A percentile compares a stretch with the other conserved stretches of the same genome.
Conservation (phyloP, 1,140 invertebrate species). For the Popillia japonica region DNA sequence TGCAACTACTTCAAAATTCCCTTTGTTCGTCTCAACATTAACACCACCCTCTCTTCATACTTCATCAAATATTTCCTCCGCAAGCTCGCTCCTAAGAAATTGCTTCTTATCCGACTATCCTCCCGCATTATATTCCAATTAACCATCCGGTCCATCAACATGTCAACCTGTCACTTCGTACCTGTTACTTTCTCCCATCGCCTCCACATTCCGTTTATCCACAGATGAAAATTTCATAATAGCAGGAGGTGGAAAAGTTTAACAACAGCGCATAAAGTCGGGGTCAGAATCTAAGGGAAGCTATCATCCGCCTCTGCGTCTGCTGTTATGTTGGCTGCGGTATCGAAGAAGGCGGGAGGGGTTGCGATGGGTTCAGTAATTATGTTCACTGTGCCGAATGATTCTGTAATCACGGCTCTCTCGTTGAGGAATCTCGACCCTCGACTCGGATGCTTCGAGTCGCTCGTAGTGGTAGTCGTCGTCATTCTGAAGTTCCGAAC, state of each 20-base stretch:
- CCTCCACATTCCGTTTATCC: slow-evolving; percentile 1
- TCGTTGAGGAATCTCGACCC: slow-evolving; percentile 37
- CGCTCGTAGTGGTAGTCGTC: neutral
- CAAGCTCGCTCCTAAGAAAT: neutral
- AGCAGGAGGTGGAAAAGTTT: neutral
- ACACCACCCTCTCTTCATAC: neutral
- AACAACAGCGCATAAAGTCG: neutral
- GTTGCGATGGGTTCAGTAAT: slow-evolving; percentile 30
- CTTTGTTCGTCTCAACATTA: neutral
- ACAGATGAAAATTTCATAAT: slow-evolving; percentile 26
- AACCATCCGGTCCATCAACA: slow-evolving; percentile 23
- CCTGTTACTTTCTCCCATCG: neutral
- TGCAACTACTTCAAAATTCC: neutral
- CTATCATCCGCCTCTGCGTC: neutral
- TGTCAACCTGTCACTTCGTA: slow-evolving; percentile 20
- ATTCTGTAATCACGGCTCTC: slow-evolving; percentile 38
- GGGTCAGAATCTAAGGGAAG: neutral
- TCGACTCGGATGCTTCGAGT: slow-evolving; percentile 3
- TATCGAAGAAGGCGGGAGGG: neutral
- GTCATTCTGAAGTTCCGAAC: neutral
- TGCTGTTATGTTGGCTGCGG: neutral
- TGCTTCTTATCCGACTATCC: neutral
- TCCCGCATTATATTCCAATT: slow-evolving; percentile 24
- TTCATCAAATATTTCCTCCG: neutral
- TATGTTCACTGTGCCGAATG: slow-evolving; percentile 38